Evolutionary conservation across 2,888 invertebrate genomes (phyloP).

Genomic region (Epinotia brunnichana): DNA sequence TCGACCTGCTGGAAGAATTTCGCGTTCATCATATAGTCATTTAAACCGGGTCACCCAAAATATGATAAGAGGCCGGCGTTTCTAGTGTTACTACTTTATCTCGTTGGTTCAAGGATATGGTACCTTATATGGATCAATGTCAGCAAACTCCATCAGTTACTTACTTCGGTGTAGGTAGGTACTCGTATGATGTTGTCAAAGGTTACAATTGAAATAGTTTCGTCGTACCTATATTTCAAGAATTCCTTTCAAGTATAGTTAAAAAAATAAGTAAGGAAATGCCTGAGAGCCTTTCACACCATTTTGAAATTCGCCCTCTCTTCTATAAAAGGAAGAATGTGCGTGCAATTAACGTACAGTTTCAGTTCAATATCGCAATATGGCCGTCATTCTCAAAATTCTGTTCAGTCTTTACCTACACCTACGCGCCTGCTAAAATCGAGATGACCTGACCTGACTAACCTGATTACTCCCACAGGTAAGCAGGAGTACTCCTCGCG

Average conservation of each 20-base stretch:
- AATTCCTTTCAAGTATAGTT: too few relatives aligned
- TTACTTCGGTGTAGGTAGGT: not conserved
- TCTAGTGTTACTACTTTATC: not conserved
- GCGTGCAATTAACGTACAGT: too few relatives aligned
- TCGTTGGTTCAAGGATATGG: not conserved
- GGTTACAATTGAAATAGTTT: not conserved
- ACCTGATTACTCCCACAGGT: slow-evolving; percentile 75
- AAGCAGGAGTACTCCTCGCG: slow-evolving; percentile 91
- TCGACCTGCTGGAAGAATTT: too few relatives aligned
- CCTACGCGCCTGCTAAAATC: not conserved
- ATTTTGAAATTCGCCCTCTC: too few relatives aligned
- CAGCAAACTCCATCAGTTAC: not conserved
- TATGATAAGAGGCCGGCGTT: slow-evolving; percentile 8
- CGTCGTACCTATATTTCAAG: too few relatives aligned
- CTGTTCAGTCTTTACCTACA: not conserved
- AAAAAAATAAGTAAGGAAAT: too few relatives aligned
- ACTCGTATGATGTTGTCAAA: not conserved
- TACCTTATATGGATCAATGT: slow-evolving; percentile 21
- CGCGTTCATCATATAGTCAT: not conserved
- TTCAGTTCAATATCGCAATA: too few relatives aligned
- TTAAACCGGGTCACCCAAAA: slow-evolving; percentile 13
- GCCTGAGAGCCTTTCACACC: too few relatives aligned
- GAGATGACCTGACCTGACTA: not conserved
- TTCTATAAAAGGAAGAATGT: too few relatives aligned
- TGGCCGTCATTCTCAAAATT: not conserved